Evolutionary conservation across 2,888 invertebrate species (phyloP), one percentile per base, ranked within the genome.

Genomic region (Hyles lineata): DNA sequence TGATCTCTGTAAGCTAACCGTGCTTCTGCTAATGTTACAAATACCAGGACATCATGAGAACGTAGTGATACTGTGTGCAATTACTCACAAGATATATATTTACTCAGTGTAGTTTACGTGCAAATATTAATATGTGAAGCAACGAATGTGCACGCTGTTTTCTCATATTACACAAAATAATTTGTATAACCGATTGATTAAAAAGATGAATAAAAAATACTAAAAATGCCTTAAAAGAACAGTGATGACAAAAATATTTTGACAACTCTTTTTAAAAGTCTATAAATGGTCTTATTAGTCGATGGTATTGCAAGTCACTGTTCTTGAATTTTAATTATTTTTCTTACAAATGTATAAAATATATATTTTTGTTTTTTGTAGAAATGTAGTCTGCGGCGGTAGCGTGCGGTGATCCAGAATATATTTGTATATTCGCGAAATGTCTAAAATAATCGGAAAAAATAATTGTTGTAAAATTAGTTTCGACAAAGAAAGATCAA

Each of bases 1-100:
- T 60, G 23, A 60, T 60, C 60, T 60, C 60, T 60, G 25, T 23
- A 60, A 62, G 62, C 19, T 62, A 35, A 62, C 62, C n/a, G 17
- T 17, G 17, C 23, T 8, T 23, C 25, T 60, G 23, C 4, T 60
- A 23, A 29, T 2, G n/a, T 35, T 2, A 17, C n/a, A 19, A 32
- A 1, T 21, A 9, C 35, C 43, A 35, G 63, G 35, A 43, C 43
- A 35, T 43, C 63, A 63, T 63, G 63, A 63, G 63, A 63, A n/a
- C 21, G n/a, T 43, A 63, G 32, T 32, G 62, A 62, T 62, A 32
- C 32, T 43, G 11, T 63, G 63, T 63, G 63, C 63, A 62, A 62
- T 62, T 63, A 63, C 9, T 21, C 2, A 63, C 15, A 11, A 43
- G 21, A 35, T 7, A n/a, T 55, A 55, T 63, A 63, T 63, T 63